A percentile compares a stretch with the other conserved stretches of the same genome.
Evolutionary conservation across 1,140 invertebrate species (phyloP).

Genomic region (Drosophila ironensis): DNA sequence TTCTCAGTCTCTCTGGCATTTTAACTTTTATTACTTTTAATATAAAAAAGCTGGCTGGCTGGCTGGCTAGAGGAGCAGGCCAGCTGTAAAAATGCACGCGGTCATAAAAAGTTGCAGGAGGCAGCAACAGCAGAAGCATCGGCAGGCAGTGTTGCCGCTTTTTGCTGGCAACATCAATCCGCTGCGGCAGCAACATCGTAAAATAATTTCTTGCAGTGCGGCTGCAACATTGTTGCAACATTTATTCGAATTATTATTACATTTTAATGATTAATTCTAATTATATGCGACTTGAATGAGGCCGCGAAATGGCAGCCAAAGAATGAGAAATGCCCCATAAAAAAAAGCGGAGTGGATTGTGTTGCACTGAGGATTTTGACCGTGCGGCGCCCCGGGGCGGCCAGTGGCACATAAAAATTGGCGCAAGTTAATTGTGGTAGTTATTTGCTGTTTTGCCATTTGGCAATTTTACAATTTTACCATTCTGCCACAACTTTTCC

Average conservation of each 20-base stretch:
- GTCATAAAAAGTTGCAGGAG: conserved; percentile 72
- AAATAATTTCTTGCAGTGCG: conserved; percentile 61
- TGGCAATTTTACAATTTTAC: conserved; percentile 59
- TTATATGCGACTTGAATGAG: conserved; percentile 75
- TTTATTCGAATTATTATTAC: conserved; percentile 81
- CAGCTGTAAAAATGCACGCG: conserved; percentile 75
- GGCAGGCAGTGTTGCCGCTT: conserved; percentile 25
- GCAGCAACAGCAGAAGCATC: conserved; percentile 4
- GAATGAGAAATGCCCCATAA: conserved; percentile 24
- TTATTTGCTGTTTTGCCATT: conserved; percentile 70
- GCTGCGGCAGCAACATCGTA: conserved; percentile 58
- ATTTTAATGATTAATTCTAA: conserved; percentile 82
- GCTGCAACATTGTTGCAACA: conserved; percentile 72
- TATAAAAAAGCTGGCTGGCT: conserved; percentile 64
- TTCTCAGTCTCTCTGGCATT: conserved; percentile 38
- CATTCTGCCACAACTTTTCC: conserved; percentile 30
- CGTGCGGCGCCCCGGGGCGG: conserved; percentile 49
- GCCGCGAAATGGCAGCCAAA: conserved; percentile 49
- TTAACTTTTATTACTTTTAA: conserved; percentile 81
- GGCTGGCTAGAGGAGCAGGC: conserved; percentile 46
- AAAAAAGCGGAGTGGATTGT: conserved; percentile 16
- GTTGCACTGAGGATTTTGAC: neutral
- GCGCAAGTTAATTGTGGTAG: conserved; percentile 76
- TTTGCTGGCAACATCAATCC: conserved; percentile 1
- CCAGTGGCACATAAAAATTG: conserved; percentile 61